Conservation (phyloP, 2,797 vertebrate species). For the Gymnothorax reevesii region DNA sequence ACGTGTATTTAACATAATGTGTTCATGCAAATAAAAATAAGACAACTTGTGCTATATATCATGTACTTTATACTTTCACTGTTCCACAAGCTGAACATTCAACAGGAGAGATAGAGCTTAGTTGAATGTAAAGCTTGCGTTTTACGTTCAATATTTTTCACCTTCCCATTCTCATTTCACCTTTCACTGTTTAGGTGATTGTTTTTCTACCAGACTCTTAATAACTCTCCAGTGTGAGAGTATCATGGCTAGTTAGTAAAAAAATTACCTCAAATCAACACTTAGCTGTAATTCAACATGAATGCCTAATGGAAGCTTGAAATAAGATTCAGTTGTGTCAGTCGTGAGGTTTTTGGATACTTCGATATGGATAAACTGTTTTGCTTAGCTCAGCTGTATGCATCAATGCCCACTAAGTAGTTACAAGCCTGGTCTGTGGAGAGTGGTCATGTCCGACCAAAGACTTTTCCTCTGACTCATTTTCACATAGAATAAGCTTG, state of each 20-base stretch:
- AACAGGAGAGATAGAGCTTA: background rate
- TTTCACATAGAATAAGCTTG: background rate
- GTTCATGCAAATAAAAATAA: slow-evolving; percentile 1
- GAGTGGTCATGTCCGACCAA: background rate
- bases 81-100: background rate
- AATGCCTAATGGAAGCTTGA: slow-evolving; percentile 5
- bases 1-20: background rate
- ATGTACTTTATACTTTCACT: background rate
- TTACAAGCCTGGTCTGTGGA: background rate
- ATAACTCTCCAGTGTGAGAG: background rate
- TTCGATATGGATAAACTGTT: background rate
- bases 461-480: background rate
- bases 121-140: background rate
- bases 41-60: background rate
- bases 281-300: background rate
- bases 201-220: background rate
- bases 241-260: background rate
- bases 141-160: background rate
- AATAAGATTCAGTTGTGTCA: background rate
- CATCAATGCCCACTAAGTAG: background rate
- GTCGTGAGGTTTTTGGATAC: background rate
- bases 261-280: background rate
- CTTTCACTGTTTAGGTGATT: background rate
- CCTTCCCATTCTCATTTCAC: background rate
- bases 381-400: background rate